Evolutionary conservation across 2,797 vertebrate genomes (phyloP).

Genomic region (Steatocranus sp.): DNA sequence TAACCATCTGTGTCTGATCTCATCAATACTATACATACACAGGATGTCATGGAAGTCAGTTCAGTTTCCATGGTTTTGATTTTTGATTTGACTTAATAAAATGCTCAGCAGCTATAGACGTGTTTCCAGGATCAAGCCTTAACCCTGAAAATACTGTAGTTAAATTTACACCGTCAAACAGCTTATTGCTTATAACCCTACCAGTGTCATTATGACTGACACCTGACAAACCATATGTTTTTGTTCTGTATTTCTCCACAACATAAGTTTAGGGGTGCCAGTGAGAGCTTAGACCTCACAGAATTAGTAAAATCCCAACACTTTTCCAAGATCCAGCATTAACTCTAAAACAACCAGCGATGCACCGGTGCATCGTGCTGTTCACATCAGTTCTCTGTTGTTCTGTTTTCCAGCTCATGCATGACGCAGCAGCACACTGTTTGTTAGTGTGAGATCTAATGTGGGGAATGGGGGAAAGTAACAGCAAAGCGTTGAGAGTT

Average conservation of each 20-base stretch:
- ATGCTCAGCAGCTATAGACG: slow-evolving; percentile 4
- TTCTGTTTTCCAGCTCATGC: neutral
- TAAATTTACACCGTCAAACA: slow-evolving; percentile 6
- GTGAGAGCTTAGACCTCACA: neutral
- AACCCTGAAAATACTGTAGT: neutral
- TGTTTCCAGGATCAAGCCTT: slow-evolving; percentile 24
- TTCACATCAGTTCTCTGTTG: neutral
- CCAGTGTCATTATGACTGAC: neutral
- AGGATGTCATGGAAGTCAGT: slow-evolving; percentile 22
- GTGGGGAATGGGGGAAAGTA: neutral
- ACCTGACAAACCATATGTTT: neutral
- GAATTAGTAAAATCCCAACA: neutral
- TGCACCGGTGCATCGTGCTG: neutral
- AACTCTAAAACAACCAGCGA: neutral
- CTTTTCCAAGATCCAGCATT: neutral
- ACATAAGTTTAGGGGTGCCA: neutral
- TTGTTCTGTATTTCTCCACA: neutral
- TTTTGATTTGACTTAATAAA: slow-evolving; percentile 22
- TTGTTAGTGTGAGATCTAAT: neutral
- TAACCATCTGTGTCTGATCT: neutral
- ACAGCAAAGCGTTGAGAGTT: neutral
- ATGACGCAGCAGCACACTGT: neutral
- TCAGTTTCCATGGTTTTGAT: slow-evolving; percentile 3
- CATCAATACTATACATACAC: neutral
- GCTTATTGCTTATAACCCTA: neutral